These are phyloP conservation scores for Drosophila mayri DNA, from an alignment of 1,140 invertebrate species.

Conservation along the genomic window DNA sequence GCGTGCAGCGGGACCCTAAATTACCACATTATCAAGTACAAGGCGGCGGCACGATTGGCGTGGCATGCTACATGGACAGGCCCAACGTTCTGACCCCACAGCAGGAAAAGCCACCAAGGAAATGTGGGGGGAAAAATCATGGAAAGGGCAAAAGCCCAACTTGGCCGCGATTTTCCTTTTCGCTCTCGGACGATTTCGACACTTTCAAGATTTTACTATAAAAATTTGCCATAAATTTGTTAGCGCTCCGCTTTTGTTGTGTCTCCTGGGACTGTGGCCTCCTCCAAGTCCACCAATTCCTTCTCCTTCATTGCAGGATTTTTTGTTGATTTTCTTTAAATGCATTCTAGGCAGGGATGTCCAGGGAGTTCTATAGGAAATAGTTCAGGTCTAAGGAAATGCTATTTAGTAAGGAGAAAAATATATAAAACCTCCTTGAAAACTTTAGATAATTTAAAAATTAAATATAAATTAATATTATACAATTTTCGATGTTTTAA, in stretches of 20 bases:
- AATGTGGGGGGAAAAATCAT: background rate
- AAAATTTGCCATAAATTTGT: constrained; percentile 83
- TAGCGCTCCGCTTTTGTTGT: constrained; percentile 53
- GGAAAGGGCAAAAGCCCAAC: constrained; percentile 31
- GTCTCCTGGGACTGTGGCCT: background rate
- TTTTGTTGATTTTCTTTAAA: constrained; percentile 25
- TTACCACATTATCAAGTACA: constrained; percentile 78
- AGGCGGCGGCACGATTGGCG: constrained; percentile 50
- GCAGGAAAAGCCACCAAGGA: constrained; percentile 47
- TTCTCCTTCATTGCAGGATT: too few species aligned
- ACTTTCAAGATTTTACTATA: constrained; percentile 79
- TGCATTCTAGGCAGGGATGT: constrained; percentile 37
- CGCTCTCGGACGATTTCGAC: constrained; percentile 66
- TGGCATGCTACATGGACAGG: constrained; percentile 46
- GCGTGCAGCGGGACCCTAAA: constrained; percentile 68
- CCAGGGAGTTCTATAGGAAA: background rate
- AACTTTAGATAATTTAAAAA: background rate
- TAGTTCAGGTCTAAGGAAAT: background rate
- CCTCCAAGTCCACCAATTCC: background rate
- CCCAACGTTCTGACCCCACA: constrained; percentile 66
- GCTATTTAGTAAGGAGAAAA: background rate
- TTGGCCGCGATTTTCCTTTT: constrained; percentile 57
- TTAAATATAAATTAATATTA: background rate
- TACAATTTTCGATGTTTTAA: background rate
- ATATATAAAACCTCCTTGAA: background rate